Evolutionary conservation across 2,113 vertebrate species (phyloP).

Genomic region (Varanus salvator): DNA sequence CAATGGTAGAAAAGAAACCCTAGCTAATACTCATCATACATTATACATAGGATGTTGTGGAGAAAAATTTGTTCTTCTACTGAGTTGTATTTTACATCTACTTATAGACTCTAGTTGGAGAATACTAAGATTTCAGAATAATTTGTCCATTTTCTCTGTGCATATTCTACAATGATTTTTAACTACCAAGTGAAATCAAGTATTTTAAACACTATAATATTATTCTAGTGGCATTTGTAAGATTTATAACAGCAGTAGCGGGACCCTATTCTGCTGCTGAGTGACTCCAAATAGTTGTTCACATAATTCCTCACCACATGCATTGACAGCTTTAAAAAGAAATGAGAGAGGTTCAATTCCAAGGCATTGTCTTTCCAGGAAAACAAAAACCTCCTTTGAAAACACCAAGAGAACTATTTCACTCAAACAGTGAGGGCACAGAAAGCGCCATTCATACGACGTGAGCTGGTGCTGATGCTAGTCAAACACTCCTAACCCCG

Average conservation of each 20-base stretch:
- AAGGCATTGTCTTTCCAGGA: neutral
- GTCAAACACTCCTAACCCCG: neutral
- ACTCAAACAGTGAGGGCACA: no score
- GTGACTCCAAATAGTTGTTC: neutral
- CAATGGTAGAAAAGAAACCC: neutral
- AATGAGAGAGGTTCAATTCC: neutral
- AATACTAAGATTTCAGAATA: constrained; percentile 21
- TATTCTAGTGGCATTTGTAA: constrained; percentile 8
- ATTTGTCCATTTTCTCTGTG: neutral
- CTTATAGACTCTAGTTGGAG: constrained; percentile 21
- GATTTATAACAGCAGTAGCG: neutral
- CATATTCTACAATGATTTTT: neutral
- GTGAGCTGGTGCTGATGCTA: no score
- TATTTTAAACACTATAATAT: neutral
- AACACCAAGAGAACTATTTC: neutral
- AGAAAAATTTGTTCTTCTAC: neutral
- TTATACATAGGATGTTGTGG: constrained; percentile 6
- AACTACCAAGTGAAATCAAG: neutral
- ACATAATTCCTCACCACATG: neutral
- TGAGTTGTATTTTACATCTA: constrained; percentile 4
- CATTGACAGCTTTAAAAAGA: neutral
- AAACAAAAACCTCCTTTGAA: constrained; percentile 14
- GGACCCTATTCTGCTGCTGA: neutral
- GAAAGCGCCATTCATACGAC: neutral
- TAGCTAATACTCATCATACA: neutral